phyloP scores from a whole-genome alignment of 1,140 invertebrate species.

The Parapsyche elsis region DNA sequence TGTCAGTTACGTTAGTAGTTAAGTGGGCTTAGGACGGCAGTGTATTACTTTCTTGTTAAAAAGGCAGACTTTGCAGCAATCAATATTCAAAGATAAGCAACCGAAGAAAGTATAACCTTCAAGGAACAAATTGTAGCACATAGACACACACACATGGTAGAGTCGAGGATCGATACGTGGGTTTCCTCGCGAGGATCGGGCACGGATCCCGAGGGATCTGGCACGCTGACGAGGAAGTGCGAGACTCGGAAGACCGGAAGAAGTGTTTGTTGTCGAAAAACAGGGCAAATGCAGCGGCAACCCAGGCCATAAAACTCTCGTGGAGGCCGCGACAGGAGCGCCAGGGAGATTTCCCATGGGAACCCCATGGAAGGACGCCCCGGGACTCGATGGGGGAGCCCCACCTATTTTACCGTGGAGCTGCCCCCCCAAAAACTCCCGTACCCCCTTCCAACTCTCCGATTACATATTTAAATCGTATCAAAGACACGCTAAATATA shows the following conservation, averaged over 20 bases:
- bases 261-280: constrained; percentile 33
- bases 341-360: constrained; percentile 57
- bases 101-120: too few species aligned
- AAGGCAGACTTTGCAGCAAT: too few species aligned
- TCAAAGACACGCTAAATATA: constrained; percentile 55
- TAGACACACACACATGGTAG: too few species aligned
- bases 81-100: too few species aligned
- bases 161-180: constrained; percentile 58
- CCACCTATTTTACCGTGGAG: constrained; percentile 42
- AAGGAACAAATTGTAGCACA: too few species aligned
- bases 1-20: too few species aligned
- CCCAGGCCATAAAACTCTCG: constrained; percentile 38
- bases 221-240: constrained; percentile 40
- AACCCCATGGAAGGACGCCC: constrained; percentile 31
- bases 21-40: too few species aligned
- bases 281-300: constrained; percentile 37
- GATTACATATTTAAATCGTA: constrained; percentile 56
- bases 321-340: constrained; percentile 52
- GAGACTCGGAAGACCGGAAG: constrained; percentile 27
- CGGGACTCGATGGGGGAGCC: constrained; percentile 40
- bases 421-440: neutral
- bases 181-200: constrained; percentile 59
- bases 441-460: constrained; percentile 25
- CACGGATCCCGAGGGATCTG: constrained; percentile 63
- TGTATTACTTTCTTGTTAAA: too few species aligned